Base-by-base conservation (phyloP, 2,888 invertebrate species). In the Catocala nupta region DNA sequence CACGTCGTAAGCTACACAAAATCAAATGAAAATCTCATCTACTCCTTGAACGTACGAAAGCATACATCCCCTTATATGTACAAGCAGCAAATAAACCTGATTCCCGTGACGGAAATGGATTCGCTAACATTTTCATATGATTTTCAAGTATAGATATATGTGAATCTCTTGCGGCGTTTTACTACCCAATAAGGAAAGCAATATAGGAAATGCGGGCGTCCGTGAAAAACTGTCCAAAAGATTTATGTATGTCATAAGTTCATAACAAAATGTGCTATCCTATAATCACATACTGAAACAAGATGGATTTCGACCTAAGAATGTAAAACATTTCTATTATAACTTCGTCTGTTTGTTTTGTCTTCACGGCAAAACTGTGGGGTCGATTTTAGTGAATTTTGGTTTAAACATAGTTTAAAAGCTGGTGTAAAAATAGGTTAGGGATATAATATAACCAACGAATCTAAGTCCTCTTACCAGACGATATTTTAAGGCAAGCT, bases 111-210 rank as follows among this genome's bases (percentile, higher is more conserved):
- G 44, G 34, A 50, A 44, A 44, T 51, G 51, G 34, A 44, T 51
- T 43, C 34, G 9, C 25, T 34, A 25, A 44, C 44, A 10, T 49
- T 7, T 50, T 39, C 36, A 8, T 39, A 39, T 2, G 36, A 39
- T 5, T 39, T 7, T 39, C 6, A 39, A 39, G 36, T 4, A 60
- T n/a, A 53, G 10, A 8, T 49, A 11, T 44, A 25, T 59, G 44
- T 42, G 39, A 42, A 39, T 48, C 11, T 43, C 25, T 25, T 16
- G n/a, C 42, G 12, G 11, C 50, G 9, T 55, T 55, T 55, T 55
- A 60, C 34, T 44, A 60, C 36, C 49, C 16, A 50, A 55, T 60
- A 60, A 55, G 50, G 55, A 60, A 39, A 60, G 45, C 34, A 25
- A 54, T 49, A 12, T 44, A n/a, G 25, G 44, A 2, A 25, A 16